Evolutionary conservation across 2,888 invertebrate species (phyloP).

Genomic region (Drosophila barbarae): DNA sequence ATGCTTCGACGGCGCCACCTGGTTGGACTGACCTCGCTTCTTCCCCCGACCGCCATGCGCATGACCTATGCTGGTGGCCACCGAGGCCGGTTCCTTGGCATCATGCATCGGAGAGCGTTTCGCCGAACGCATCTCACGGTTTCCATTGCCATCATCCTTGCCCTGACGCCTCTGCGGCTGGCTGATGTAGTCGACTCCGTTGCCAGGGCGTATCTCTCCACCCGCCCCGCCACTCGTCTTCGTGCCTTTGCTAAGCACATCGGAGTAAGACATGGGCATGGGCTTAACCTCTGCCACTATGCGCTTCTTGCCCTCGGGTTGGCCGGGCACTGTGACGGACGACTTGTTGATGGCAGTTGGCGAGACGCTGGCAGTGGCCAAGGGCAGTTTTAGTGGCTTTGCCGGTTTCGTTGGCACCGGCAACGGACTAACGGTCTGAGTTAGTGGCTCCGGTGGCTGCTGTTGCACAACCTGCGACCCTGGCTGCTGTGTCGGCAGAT

Average conservation of each 20-base stretch:
- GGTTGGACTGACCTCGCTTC: slow-evolving; percentile 47
- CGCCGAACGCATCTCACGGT: slow-evolving; percentile 55
- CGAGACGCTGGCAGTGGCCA: slow-evolving; percentile 24
- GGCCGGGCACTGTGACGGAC: slow-evolving; percentile 40
- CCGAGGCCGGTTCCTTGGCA: slow-evolving; percentile 75
- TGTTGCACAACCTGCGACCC: slow-evolving; percentile 15
- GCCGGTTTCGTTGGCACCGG: slow-evolving; percentile 16
- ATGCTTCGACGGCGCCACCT: slow-evolving; percentile 13
- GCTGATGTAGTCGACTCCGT: slow-evolving; percentile 44
- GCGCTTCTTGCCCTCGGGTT: slow-evolving; percentile 80
- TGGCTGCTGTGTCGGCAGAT: slow-evolving; percentile 19
- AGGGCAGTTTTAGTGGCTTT: slow-evolving; percentile 27
- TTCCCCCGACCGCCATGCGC: slow-evolving; percentile 54
- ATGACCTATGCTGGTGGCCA: slow-evolving; percentile 24
- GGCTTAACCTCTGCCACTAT: slow-evolving; percentile 92
- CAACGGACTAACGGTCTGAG: slow-evolving; percentile 22
- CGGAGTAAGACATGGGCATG: slow-evolving; percentile 92
- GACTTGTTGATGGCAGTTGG: slow-evolving; percentile 49
- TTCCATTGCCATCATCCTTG: slow-evolving; percentile 47
- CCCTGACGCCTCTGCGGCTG: slow-evolving; percentile 50
- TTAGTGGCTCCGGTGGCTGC: slow-evolving; percentile 17
- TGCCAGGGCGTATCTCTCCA: slow-evolving; percentile 41
- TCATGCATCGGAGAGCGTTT: slow-evolving; percentile 80
- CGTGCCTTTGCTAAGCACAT: slow-evolving; percentile 86
- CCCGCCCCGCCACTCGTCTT: slow-evolving; percentile 19